Conservation (phyloP, 2,888 invertebrate species). For the Andrena haemorrhoa region DNA sequence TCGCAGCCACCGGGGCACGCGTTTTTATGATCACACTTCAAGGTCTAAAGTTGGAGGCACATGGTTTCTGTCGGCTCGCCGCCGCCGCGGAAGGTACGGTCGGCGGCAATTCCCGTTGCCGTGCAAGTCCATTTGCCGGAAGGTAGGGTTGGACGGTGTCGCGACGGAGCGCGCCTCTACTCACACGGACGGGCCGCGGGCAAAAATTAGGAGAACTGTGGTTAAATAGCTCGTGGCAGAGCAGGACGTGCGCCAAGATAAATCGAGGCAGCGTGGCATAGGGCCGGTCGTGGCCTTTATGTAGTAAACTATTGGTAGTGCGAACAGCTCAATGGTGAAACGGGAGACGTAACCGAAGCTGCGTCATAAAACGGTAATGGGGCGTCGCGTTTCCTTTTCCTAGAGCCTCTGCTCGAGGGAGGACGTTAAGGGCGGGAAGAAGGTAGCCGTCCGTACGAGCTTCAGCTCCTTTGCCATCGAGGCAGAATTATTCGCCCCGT, state of each 20-base stretch:
- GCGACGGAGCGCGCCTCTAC: neutral
- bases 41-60: slow-evolving; percentile 59
- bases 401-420: slow-evolving; percentile 62
- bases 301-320: slow-evolving; percentile 83
- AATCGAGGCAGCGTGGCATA: slow-evolving; percentile 71
- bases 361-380: slow-evolving; percentile 84
- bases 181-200: neutral
- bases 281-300: slow-evolving; percentile 77
- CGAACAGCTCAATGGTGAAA: slow-evolving; percentile 84
- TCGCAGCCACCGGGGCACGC: slow-evolving; percentile 18
- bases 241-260: slow-evolving; percentile 69
- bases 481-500: neutral
- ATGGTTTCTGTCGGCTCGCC: neutral
- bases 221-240: neutral
- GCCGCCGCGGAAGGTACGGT: neutral
- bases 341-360: slow-evolving; percentile 84
- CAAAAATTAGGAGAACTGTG: neutral
- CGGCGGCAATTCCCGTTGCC: neutral
- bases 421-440: slow-evolving; percentile 66
- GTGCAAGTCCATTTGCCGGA: too few species aligned
- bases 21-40: slow-evolving; percentile 68
- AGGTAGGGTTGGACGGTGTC: neutral
- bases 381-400: slow-evolving; percentile 84
- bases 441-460: slow-evolving; percentile 50
- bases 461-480: slow-evolving; percentile 32